Evolutionary conservation across 2,113 vertebrate genomes (phyloP).

Genomic region (Chionodraco myersi): DNA sequence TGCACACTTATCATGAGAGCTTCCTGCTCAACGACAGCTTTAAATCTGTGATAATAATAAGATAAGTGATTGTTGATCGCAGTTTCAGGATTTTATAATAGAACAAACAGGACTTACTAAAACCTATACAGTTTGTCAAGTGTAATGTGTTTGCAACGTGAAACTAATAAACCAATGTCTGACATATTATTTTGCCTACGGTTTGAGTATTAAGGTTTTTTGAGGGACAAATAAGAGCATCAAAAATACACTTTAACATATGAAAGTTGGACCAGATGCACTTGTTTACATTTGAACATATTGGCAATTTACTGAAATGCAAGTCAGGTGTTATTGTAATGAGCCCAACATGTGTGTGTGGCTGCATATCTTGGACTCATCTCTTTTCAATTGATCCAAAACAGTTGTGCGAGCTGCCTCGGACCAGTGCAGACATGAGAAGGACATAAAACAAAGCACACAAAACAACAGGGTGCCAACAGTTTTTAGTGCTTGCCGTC

Average conservation of each 20-base stretch:
- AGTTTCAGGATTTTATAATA: not conserved
- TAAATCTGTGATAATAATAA: constrained; percentile 25
- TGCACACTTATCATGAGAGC: constrained; percentile 36
- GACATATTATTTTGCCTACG: not conserved
- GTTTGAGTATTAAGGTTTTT: not conserved
- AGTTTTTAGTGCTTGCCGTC: constrained; percentile 4
- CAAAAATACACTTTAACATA: not conserved
- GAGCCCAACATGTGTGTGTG: not conserved
- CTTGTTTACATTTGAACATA: not conserved
- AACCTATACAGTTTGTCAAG: not conserved
- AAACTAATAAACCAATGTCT: not conserved
- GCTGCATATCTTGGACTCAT: not conserved
- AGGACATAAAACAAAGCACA: constrained; percentile 26
- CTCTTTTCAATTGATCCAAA: constrained; percentile 8
- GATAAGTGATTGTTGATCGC: not conserved
- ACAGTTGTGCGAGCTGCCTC: constrained; percentile 1
- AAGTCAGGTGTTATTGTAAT: not conserved
- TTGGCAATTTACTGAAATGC: not conserved
- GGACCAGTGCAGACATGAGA: constrained; percentile 14
- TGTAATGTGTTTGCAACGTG: not conserved
- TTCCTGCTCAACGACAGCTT: constrained; percentile 28
- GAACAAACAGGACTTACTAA: not conserved
- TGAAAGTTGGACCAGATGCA: not conserved
- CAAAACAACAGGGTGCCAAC: constrained; percentile 4
- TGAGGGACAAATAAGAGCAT: not conserved